A percentile compares a stretch with the other conserved stretches of the same genome.
Conservation (phyloP, 2,888 invertebrate genomes). For the Lobophora halterata region DNA sequence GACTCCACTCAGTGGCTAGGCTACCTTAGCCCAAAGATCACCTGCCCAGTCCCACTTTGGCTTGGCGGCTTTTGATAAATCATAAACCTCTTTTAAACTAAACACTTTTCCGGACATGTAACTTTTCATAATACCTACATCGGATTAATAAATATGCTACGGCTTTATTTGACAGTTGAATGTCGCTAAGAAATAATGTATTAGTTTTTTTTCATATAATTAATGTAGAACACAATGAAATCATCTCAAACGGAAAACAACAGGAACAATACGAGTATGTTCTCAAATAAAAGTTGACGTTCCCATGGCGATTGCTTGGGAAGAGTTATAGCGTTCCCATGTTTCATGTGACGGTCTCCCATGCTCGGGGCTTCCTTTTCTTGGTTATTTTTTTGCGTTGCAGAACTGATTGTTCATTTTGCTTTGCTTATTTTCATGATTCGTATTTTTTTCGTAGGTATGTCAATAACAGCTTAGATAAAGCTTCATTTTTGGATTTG, state of each 20-base stretch:
- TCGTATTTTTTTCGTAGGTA: constrained; percentile 8
- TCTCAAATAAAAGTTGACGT: constrained; percentile 40
- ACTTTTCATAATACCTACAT: no score
- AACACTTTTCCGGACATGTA: no score
- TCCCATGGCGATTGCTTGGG: constrained; percentile 33
- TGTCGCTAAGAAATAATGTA: constrained; percentile 14
- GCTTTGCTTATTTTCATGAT: constrained; percentile 8
- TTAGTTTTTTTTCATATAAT: no score
- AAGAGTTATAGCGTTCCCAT: constrained; percentile 40
- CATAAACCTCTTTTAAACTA: no score
- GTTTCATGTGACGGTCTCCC: constrained; percentile 36
- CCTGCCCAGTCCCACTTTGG: no score
- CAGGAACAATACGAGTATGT: constrained; percentile 28
- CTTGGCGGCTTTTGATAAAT: no score
- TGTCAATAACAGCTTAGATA: constrained; percentile 9
- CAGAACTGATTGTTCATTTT: constrained; percentile 17
- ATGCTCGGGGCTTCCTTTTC: constrained; percentile 35
- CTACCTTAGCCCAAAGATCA: no score
- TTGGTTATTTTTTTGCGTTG: constrained; percentile 23
- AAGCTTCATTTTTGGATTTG: no score
- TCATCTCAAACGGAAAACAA: constrained; percentile 24
- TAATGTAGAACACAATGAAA: constrained; percentile 21
- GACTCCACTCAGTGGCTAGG: no score
- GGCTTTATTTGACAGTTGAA: no score
- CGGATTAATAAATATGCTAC: no score